phyloP scores from a whole-genome alignment of 2,113 vertebrate genomes.

The Pelusios castaneus region DNA sequence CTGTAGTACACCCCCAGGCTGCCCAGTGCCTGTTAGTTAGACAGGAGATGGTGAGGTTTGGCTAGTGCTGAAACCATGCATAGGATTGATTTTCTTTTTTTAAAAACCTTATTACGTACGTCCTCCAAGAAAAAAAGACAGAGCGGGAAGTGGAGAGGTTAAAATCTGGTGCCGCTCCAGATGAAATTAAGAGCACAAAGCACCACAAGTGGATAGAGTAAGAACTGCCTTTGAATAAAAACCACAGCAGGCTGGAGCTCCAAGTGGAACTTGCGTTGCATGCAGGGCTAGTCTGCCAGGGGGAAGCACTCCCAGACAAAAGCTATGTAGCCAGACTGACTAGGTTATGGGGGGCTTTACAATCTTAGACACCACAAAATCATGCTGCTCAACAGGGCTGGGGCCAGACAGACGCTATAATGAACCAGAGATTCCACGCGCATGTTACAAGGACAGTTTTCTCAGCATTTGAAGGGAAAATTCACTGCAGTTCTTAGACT shows the following conservation, averaged over 20 bases:
- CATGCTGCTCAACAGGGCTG: conserved; percentile 59
- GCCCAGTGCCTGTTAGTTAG: conserved; percentile 77
- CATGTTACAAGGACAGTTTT: conserved; percentile 65
- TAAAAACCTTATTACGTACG: conserved; percentile 79
- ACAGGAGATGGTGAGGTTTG: conserved; percentile 75
- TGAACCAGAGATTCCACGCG: conserved; percentile 62
- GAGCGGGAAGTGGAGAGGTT: conserved; percentile 58
- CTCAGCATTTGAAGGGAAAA: conserved; percentile 50
- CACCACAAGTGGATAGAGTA: conserved; percentile 64
- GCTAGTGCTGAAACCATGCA: conserved; percentile 81
- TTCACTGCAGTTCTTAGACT: conserved; percentile 50
- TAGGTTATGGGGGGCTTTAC: background rate
- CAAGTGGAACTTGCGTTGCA: conserved; percentile 66
- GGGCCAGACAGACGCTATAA: conserved; percentile 53
- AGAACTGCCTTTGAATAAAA: conserved; percentile 56
- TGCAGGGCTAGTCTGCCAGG: conserved; percentile 63
- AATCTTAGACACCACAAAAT: conserved; percentile 67
- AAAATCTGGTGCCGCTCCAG: conserved; percentile 63
- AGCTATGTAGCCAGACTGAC: background rate
- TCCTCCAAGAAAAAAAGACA: conserved; percentile 76
- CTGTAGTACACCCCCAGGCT: conserved; percentile 86
- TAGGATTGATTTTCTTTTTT: conserved; percentile 76
- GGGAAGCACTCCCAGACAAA: conserved; percentile 50
- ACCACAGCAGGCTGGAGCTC: conserved; percentile 55
- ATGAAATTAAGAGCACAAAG: conserved; percentile 70